Base-by-base conservation (phyloP, 2,888 invertebrate species). In the Phortica magna region DNA sequence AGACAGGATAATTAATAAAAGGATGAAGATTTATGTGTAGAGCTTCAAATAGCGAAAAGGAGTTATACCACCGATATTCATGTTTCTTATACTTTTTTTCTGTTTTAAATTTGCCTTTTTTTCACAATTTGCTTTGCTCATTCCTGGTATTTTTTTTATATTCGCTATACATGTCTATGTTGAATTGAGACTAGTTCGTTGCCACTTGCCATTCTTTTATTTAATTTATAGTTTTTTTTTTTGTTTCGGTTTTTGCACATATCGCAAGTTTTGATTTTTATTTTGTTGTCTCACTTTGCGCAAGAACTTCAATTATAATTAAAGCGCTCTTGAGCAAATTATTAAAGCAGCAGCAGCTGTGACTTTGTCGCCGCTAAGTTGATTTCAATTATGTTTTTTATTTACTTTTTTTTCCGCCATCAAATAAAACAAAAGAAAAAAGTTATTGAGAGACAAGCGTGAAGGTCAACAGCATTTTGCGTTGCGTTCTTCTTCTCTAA, bases 391-490 rank as follows among this genome's bases (percentile, higher is more conserved):
- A n/a, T 57, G 17, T 57, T 7, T 57, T 7, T 17, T 19, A 17
- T 17, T n/a, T 57, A 17, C 1, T n/a, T 9, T 9, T 59, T 59
- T 59, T 7, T 9, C n/a, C 12, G 19, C 59, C 10, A 59, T 14
- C 17, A 12, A 7, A 19, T 17, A 59, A 59, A n/a, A 59, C 59
- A 12, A 59, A n/a, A 59, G n/a, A 59, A 17, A n/a, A 59, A 17
- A 59, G 17, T 12, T 17, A 59, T 59, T 12, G n/a, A 59, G 7
- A 59, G 19, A n/a, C n/a, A 59, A 12, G 59, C 14, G 59, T 59
- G 59, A 59, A 59, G 59, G 14, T 59, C 59, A 59, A n/a, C 59
- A 59, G 17, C 59, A 59, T n/a, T 17, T 17, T 48, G 48, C 19
- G 9, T 17, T 48, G 48, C 19, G 59, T 7, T 59, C 59, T 59